Evolutionary conservation across 2,113 vertebrate species (phyloP), one percentile per base, ranked within the genome.

Genomic region (Synodontis membranacea): DNA sequence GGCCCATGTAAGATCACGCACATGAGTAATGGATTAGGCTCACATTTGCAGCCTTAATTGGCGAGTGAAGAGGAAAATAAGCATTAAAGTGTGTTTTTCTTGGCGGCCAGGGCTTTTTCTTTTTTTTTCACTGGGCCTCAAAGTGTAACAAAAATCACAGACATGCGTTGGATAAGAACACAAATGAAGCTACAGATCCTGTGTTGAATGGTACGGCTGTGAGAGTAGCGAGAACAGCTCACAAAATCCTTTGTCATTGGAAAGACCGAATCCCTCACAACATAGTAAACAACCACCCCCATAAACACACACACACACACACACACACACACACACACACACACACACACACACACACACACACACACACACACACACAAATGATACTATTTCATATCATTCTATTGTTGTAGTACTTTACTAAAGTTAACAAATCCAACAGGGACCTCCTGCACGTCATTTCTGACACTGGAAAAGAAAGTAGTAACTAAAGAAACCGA

Each of bases 1-100:
- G 23, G 54, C 83, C 54, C 58, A 48, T 60, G 56, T 76, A 76
- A 60, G 70, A 60, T 60, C 54, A 58, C 42, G 34, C 70, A 46
- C 83, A 76, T 84, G 58, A 84, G 83, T 84, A 60, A 76, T 62
- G 83, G 70, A 76, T 84, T 62, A 76, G n/a, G 42, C 72, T 84
- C 83, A 84, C 70, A 34, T 84, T 78, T 46, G 11, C 37, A 48
- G 83, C 70, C 56, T 62, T 84, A 76, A 84, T 84, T 84, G 83
- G 83, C n/a, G 70, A 50, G 8, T 84, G 66, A 74, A 74, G 82
- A 60, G 83, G 72, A 85, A 60, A 37, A 60, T 46, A 58, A 78
- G 70, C 70, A 44, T 60, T 76, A 76, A 60, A 46, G 74, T 44
- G 39, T 60, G 84, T 62, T 85, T 78, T 85, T 78, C 44, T 78